Percentiles rank a stretch among this genome's conserved stretches.
phyloP scores from a whole-genome alignment of 2,888 invertebrate species.

The Darwinula stevensoni region DNA sequence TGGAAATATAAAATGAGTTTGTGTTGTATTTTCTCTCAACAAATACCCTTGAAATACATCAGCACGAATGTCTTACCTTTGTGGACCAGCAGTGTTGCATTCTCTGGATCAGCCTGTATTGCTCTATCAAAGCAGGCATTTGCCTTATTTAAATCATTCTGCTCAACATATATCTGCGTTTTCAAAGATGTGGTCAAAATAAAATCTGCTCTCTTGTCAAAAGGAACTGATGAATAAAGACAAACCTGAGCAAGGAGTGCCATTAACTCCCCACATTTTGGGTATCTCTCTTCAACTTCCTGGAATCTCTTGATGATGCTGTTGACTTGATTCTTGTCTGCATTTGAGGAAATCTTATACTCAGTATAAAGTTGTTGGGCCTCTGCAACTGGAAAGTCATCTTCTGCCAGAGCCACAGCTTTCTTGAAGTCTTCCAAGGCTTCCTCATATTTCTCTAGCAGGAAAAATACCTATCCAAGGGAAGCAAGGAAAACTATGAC shows the following conservation, averaged over 20 bases:
- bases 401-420: slow-evolving; percentile 47
- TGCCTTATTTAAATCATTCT: slow-evolving; percentile 49
- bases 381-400: slow-evolving; percentile 51
- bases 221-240: too few relatives aligned
- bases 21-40: neutral
- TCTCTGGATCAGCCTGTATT: slow-evolving; percentile 44
- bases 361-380: slow-evolving; percentile 75
- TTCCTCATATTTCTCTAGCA: slow-evolving; percentile 46
- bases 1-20: slow-evolving; percentile 5
- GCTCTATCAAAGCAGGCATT: slow-evolving; percentile 53
- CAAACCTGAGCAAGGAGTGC: slow-evolving; percentile 64
- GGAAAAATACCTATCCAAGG: slow-evolving; percentile 35
- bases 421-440: slow-evolving; percentile 54
- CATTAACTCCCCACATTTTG: slow-evolving; percentile 55
- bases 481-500: slow-evolving; percentile 6
- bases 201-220: too few relatives aligned
- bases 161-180: slow-evolving; percentile 31
- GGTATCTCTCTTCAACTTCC: slow-evolving; percentile 41
- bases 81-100: slow-evolving; percentile 62
- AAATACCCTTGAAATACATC: too few relatives aligned
- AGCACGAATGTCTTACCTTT: slow-evolving; percentile 36
- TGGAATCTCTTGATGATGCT: slow-evolving; percentile 35
- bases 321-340: neutral
- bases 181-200: too few relatives aligned
- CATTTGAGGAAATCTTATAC: slow-evolving; percentile 25